These are phyloP conservation scores for Rugalucina vietnamica DNA, from an alignment of 2,888 invertebrate genomes.

Conservation along the genomic window DNA sequence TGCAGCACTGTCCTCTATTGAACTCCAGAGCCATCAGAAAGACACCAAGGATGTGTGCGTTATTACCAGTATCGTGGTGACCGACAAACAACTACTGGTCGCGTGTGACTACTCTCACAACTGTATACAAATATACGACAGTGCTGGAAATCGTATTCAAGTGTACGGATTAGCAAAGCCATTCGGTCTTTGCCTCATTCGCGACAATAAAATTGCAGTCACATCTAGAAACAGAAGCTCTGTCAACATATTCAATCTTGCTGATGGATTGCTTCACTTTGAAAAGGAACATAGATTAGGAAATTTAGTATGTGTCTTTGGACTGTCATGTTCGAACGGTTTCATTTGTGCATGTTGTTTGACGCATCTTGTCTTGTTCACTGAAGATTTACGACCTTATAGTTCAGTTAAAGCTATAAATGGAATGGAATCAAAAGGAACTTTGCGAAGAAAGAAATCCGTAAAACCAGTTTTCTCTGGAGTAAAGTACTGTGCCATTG, in stretches of 20 bases:
- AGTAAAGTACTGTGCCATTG: not conserved
- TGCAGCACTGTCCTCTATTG: not conserved
- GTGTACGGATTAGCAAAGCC: not conserved
- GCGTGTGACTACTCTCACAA: not conserved
- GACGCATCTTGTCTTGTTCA: not conserved
- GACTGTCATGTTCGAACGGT: not conserved
- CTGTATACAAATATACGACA: not conserved
- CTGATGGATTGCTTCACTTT: not conserved
- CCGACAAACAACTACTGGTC: not conserved
- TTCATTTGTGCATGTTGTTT: not conserved
- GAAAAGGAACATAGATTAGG: not conserved
- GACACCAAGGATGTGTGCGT: not conserved
- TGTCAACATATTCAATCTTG: not conserved
- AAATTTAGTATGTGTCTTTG: not conserved
- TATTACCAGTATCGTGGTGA: not conserved
- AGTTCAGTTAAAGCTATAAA: not conserved
- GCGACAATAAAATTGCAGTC: not conserved
- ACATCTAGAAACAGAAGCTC: not conserved
- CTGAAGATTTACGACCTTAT: not conserved
- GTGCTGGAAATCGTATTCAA: not conserved
- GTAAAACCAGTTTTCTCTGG: constrained; percentile 2
- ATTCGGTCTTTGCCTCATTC: not conserved
- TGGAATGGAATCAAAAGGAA: not conserved
- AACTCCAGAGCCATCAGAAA: not conserved
- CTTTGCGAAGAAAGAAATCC: not conserved